These are phyloP conservation scores for Eupithecia exiguata DNA, from an alignment of 2,888 invertebrate genomes.

Conservation along the genomic window DNA sequence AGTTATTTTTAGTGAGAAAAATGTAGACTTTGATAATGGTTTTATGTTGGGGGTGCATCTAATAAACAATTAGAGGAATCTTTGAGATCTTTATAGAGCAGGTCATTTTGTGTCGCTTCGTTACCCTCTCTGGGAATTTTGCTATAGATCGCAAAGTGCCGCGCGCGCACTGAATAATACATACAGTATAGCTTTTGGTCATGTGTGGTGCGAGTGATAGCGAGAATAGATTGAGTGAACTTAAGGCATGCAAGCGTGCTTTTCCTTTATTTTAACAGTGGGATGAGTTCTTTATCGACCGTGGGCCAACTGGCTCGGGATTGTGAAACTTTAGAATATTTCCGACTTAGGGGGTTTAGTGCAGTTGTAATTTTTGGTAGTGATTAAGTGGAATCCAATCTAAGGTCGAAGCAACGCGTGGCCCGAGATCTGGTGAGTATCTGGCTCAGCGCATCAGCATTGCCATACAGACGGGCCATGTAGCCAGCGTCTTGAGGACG, in stretches of 20 bases:
- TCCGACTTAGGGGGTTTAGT: no score
- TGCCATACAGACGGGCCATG: no score
- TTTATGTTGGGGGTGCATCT: background rate
- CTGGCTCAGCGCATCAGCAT: no score
- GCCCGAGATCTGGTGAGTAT: no score
- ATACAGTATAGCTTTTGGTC: conserved; percentile 37
- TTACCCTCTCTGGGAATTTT: conserved; percentile 28
- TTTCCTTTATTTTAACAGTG: no score
- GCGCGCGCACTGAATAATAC: conserved; percentile 67
- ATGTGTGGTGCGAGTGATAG: conserved; percentile 37
- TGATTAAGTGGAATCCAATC: no score
- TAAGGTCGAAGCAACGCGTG: no score
- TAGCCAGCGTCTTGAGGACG: no score
- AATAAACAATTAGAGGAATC: background rate
- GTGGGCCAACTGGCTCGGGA: no score
- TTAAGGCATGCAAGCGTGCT: background rate
- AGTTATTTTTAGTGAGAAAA: background rate
- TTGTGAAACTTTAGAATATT: no score
- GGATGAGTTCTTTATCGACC: no score
- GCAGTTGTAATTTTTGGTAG: no score
- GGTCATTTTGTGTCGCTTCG: conserved; percentile 40
- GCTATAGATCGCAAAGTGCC: conserved; percentile 46
- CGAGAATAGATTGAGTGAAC: conserved; percentile 28
- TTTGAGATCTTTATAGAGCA: conserved; percentile 3
- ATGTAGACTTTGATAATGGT: background rate